Conservation (phyloP, 2,888 invertebrate genomes). For the Embidobia sp. region DNA sequence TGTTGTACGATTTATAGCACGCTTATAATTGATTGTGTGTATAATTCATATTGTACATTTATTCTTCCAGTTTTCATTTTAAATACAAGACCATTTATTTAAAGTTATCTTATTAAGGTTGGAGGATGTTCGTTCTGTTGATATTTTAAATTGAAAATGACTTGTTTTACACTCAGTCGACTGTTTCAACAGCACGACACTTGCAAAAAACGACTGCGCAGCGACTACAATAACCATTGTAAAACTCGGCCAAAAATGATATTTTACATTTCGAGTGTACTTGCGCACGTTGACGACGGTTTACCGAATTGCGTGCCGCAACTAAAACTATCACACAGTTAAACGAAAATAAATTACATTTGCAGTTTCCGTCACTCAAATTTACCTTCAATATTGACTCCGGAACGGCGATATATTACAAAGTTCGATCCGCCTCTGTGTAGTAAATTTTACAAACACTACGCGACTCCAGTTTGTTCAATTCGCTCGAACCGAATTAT, state of each 20-base stretch:
- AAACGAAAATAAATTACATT: slow-evolving; percentile 53
- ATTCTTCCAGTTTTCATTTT: too few species aligned
- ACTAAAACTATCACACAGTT: slow-evolving; percentile 36
- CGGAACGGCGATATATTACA: slow-evolving; percentile 44
- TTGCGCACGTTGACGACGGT: slow-evolving; percentile 1
- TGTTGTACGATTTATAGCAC: too few species aligned
- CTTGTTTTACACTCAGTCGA: too few species aligned
- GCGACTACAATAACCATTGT: background rate
- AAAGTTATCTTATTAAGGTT: too few species aligned
- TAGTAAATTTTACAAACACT: slow-evolving; percentile 58
- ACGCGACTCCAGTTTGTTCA: slow-evolving; percentile 33
- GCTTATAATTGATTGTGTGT: too few species aligned
- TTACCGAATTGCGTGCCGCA: slow-evolving; percentile 13
- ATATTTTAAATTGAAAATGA: too few species aligned
- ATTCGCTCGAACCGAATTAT: slow-evolving; percentile 38
- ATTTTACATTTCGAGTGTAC: slow-evolving; percentile 10
- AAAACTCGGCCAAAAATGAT: background rate
- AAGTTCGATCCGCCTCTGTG: slow-evolving; percentile 45
- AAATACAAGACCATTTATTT: too few species aligned
- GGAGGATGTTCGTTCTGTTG: too few species aligned
- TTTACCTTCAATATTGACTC: slow-evolving; percentile 51
- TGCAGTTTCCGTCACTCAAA: slow-evolving; percentile 54
- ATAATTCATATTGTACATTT: too few species aligned
- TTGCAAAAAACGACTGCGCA: too few species aligned
- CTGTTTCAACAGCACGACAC: too few species aligned